Evolutionary conservation across 2,797 vertebrate genomes (phyloP).

Genomic region (Amazonetta brasiliensis): DNA sequence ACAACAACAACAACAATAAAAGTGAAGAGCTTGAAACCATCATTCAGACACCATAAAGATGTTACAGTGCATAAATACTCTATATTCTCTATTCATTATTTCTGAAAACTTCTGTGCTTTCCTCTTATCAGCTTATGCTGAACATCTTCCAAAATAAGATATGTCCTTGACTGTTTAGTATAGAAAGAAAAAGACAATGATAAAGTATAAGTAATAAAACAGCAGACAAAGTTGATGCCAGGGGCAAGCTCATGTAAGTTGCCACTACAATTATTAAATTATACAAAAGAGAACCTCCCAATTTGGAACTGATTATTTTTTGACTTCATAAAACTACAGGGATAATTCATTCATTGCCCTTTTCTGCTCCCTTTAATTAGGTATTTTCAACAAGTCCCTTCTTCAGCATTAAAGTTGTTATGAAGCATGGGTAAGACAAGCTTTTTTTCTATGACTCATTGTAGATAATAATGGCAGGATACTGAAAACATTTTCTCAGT

Average conservation of each 20-base stretch:
- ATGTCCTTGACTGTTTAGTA: not conserved
- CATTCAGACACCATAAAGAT: not conserved
- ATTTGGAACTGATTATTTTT: conserved; percentile 61
- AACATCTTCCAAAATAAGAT: conserved; percentile 9
- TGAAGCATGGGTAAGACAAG: not conserved
- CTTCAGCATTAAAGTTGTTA: conserved; percentile 31
- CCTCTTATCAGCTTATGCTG: not conserved
- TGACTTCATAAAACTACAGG: conserved; percentile 20
- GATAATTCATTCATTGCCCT: conserved; percentile 70
- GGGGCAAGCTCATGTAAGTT: not conserved
- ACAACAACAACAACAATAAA: not conserved
- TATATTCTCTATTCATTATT: not conserved
- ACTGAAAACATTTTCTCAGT: not conserved
- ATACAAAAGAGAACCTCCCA: conserved; percentile 47
- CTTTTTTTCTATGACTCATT: not conserved
- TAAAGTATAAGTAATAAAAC: conserved; percentile 13
- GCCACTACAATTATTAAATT: conserved; percentile 58
- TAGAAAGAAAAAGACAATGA: not conserved
- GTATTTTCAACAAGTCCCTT: conserved; percentile 35
- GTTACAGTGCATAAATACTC: not conserved
- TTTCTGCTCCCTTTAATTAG: conserved; percentile 57
- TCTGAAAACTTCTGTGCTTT: not conserved
- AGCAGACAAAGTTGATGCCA: conserved; percentile 28
- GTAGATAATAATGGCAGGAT: not conserved
- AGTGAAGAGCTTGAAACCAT: not conserved